Evolutionary conservation across 2,888 invertebrate genomes (phyloP).

Genomic region (Spicauda simplicius): DNA sequence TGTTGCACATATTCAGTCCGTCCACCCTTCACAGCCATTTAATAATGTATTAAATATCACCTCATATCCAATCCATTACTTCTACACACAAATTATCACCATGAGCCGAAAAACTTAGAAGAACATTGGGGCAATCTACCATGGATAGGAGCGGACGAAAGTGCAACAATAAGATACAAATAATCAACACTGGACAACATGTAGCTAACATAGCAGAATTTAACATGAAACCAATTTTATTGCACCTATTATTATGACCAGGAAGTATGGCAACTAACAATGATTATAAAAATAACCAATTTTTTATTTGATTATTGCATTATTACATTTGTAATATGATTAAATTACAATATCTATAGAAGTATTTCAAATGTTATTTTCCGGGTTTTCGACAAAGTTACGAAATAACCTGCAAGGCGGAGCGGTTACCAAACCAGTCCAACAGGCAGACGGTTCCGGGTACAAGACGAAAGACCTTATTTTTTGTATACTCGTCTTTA

Average conservation of each 20-base stretch:
- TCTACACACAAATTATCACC: slow-evolving; percentile 19
- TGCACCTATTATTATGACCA: slow-evolving; percentile 1
- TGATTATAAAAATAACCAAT: too few species aligned
- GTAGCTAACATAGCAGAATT: neutral
- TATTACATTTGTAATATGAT: neutral
- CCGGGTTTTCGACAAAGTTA: neutral
- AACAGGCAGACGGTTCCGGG: too few species aligned
- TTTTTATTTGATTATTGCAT: too few species aligned
- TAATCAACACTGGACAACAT: slow-evolving; percentile 5
- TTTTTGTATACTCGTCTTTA: too few species aligned
- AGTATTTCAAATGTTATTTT: neutral
- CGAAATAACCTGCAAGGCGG: too few species aligned
- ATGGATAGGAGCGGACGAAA: slow-evolving; percentile 33
- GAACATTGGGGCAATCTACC: slow-evolving; percentile 29
- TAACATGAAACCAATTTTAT: neutral
- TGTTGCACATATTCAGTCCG: slow-evolving; percentile 35
- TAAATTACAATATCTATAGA: neutral
- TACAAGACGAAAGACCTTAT: too few species aligned
- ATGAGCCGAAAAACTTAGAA: slow-evolving; percentile 19
- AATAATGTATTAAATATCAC: slow-evolving; percentile 28
- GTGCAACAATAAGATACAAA: slow-evolving; percentile 27
- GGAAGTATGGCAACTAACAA: neutral
- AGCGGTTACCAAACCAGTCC: too few species aligned
- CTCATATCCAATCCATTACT: slow-evolving; percentile 20
- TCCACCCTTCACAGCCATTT: slow-evolving; percentile 35